Evolutionary conservation across 2,797 vertebrate species (phyloP).

Genomic region (Lindbergichthys nudifrons): DNA sequence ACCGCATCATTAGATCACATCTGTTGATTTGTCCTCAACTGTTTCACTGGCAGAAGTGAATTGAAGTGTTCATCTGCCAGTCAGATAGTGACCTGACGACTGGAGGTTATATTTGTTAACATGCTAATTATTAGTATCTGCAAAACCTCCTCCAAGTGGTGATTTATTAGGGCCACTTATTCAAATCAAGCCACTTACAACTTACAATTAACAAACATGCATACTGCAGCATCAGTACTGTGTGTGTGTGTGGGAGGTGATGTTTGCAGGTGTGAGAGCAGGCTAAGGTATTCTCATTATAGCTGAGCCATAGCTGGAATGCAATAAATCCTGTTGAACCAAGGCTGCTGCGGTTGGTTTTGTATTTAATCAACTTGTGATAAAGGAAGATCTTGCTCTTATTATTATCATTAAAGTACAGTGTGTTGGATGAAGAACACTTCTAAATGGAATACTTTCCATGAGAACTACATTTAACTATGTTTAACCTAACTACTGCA

Average conservation of each 20-base stretch:
- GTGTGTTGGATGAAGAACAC: background rate
- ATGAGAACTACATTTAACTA: too few relatives aligned
- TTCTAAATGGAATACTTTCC: too few relatives aligned
- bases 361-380: slow-evolving; percentile 40
- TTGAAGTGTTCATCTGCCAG: slow-evolving; percentile 6
- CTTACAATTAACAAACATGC: slow-evolving; percentile 36
- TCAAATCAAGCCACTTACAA: slow-evolving; percentile 35
- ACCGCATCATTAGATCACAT: background rate
- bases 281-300: slow-evolving; percentile 49
- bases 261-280: slow-evolving; percentile 43
- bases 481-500: too few relatives aligned
- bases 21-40: background rate
- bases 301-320: slow-evolving; percentile 65
- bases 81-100: background rate
- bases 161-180: slow-evolving; percentile 39
- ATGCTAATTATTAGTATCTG: slow-evolving; percentile 27
- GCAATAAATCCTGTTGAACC: slow-evolving; percentile 59
- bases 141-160: slow-evolving; percentile 25
- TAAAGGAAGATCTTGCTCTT: slow-evolving; percentile 17
- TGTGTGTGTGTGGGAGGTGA: slow-evolving; percentile 15
- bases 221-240: slow-evolving; percentile 2
- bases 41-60: slow-evolving; percentile 1
- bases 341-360: slow-evolving; percentile 44
- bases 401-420: background rate
- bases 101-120: slow-evolving; percentile 18